A percentile compares a stretch with the other conserved stretches of the same genome.
Conservation (phyloP, 2,888 invertebrate species). For the Cotesia congregata region DNA sequence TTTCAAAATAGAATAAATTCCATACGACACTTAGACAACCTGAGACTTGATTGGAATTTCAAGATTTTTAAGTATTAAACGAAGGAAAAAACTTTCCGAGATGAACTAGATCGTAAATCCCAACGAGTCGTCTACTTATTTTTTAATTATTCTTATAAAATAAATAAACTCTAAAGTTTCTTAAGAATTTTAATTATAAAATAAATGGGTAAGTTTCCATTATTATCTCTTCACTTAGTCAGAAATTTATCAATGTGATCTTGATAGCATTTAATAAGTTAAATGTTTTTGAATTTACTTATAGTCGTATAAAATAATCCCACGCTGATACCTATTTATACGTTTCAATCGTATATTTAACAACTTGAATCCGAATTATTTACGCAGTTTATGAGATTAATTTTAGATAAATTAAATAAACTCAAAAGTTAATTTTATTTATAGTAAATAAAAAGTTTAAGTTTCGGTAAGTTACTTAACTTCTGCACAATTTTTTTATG, state of each 20-base stretch:
- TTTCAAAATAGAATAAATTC: slow-evolving; percentile 1
- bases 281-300: not conserved
- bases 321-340: not conserved
- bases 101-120: not conserved
- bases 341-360: not conserved
- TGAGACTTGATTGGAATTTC: slow-evolving; percentile 13
- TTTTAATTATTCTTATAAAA: not conserved
- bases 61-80: slow-evolving; percentile 22
- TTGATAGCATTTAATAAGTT: not conserved
- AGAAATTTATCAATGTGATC: not conserved
- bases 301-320: not conserved
- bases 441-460: not conserved
- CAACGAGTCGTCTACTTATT: not conserved
- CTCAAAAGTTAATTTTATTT: not conserved
- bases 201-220: not conserved
- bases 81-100: not conserved
- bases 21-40: not conserved
- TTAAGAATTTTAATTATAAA: not conserved
- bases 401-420: not conserved
- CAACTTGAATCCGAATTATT: not conserved
- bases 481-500: too few relatives aligned
- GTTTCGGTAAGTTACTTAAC: not conserved
- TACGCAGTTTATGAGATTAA: not conserved
- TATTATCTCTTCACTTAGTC: not conserved
- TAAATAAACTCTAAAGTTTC: not conserved